Evolutionary conservation across 2,888 invertebrate genomes (phyloP).

Genomic region (Rhagophthalmus giganteus): DNA sequence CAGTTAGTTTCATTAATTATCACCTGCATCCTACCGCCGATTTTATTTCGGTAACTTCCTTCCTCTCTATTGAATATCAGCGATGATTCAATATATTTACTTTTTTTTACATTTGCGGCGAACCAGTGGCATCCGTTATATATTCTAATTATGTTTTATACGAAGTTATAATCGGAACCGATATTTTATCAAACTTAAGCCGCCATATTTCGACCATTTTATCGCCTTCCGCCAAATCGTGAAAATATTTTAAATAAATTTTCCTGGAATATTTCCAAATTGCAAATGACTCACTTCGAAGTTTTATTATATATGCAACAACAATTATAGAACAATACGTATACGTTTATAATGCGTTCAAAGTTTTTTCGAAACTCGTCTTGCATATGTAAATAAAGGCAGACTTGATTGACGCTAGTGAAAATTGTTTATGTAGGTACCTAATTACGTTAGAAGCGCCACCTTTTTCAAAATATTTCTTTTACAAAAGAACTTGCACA

Average conservation of each 20-base stretch:
- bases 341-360: slow-evolving; percentile 1
- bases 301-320: slow-evolving; percentile 17
- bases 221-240: slow-evolving; percentile 16
- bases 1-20: slow-evolving; percentile 18
- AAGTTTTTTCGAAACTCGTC: slow-evolving; percentile 1
- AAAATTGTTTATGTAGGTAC: not conserved
- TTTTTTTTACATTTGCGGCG: slow-evolving; percentile 9
- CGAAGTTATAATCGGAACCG: slow-evolving; percentile 17
- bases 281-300: slow-evolving; percentile 22
- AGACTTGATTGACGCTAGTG: not conserved
- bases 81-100: slow-evolving; percentile 22
- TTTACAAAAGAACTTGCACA: not conserved
- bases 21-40: slow-evolving; percentile 18
- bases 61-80: slow-evolving; percentile 15
- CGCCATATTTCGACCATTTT: slow-evolving; percentile 20
- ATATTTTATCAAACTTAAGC: slow-evolving; percentile 19
- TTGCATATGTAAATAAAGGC: not conserved
- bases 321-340: slow-evolving; percentile 21
- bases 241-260: slow-evolving; percentile 20
- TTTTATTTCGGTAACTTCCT: slow-evolving; percentile 13
- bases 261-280: slow-evolving; percentile 17
- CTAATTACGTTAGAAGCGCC: not conserved
- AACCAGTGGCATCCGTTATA: slow-evolving; percentile 17
- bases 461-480: not conserved
- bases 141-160: slow-evolving; percentile 9